These are phyloP conservation scores for Pristionchus japonicus DNA, from an alignment of 2,888 invertebrate species.

Conservation along the genomic window DNA sequence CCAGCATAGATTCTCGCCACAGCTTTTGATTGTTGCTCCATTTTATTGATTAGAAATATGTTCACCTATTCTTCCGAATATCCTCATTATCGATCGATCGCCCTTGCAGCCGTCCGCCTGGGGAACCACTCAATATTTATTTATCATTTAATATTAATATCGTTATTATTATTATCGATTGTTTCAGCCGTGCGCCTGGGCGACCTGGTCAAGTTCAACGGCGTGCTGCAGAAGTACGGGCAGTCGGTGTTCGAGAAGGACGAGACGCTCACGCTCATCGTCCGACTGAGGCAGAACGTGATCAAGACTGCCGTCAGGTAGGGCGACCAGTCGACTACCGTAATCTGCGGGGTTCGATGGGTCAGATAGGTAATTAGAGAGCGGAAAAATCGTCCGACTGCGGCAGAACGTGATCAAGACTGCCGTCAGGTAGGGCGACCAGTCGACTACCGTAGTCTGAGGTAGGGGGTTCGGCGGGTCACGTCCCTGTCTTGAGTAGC, in stretches of 20 bases:
- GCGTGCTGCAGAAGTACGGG: slow-evolving; percentile 89
- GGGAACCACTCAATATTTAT: too few species aligned
- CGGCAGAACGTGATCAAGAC: slow-evolving; percentile 99
- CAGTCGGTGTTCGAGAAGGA: slow-evolving; percentile 78
- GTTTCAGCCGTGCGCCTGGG: slow-evolving; percentile 90
- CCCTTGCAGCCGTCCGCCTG: too few species aligned
- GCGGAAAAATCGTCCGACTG: slow-evolving; percentile 93
- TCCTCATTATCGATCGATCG: neutral
- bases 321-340: neutral
- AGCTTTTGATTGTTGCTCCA: too few species aligned
- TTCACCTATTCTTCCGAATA: too few species aligned
- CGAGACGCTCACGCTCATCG: slow-evolving; percentile 94
- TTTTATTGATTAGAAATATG: too few species aligned
- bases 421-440: slow-evolving; percentile 61
- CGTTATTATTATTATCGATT: slow-evolving; percentile 51
- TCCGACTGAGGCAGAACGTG: slow-evolving; percentile 96
- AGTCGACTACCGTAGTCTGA: neutral
- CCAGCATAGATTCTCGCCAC: neutral
- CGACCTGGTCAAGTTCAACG: slow-evolving; percentile 92
- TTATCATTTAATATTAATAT: neutral
- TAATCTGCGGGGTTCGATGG: neutral
- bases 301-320: slow-evolving; percentile 85
- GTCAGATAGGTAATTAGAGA: neutral
- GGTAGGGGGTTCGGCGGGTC: neutral
- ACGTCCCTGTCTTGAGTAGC: neutral